Percentiles rank a stretch among this genome's conserved stretches.
Conservation (phyloP, 2,888 invertebrate genomes). For the Nyleta sp. region DNA sequence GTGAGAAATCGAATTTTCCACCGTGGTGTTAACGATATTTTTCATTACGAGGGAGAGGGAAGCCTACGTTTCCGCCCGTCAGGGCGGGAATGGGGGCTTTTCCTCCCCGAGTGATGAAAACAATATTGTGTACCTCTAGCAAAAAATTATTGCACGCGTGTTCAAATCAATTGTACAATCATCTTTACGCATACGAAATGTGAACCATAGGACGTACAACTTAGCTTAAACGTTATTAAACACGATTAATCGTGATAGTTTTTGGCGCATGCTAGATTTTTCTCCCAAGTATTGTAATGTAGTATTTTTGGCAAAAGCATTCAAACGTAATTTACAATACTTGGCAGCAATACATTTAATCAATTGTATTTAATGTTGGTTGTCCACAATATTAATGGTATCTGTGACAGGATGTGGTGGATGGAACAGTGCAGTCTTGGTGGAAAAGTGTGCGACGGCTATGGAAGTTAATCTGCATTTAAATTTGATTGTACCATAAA, state of each 20-base stretch:
- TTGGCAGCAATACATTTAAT: slow-evolving; percentile 2
- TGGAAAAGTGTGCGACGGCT: neutral
- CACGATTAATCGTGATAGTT: neutral
- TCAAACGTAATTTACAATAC: slow-evolving; percentile 10
- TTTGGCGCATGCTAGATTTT: slow-evolving; percentile 12
- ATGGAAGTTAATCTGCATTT: neutral
- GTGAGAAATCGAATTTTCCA: too few species aligned
- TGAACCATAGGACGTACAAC: too few species aligned
- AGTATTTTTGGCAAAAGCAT: neutral
- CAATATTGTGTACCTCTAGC: too few species aligned
- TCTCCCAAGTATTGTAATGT: slow-evolving; percentile 7
- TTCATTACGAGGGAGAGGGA: too few species aligned
- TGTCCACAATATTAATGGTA: neutral
- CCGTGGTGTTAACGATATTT: too few species aligned
- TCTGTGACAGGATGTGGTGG: slow-evolving; percentile 12
- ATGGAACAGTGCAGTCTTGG: neutral
- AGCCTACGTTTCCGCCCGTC: too few species aligned
- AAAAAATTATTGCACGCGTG: too few species aligned
- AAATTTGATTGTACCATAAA: slow-evolving; percentile 6
- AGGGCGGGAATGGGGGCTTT: too few species aligned
- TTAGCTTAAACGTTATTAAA: slow-evolving; percentile 6
- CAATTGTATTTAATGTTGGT: slow-evolving; percentile 7
- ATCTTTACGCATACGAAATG: too few species aligned
- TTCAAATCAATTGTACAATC: too few species aligned
- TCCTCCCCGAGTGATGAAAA: too few species aligned